Evolutionary conservation across 2,797 vertebrate genomes (phyloP).

Genomic region (Artibeus lituratus): DNA sequence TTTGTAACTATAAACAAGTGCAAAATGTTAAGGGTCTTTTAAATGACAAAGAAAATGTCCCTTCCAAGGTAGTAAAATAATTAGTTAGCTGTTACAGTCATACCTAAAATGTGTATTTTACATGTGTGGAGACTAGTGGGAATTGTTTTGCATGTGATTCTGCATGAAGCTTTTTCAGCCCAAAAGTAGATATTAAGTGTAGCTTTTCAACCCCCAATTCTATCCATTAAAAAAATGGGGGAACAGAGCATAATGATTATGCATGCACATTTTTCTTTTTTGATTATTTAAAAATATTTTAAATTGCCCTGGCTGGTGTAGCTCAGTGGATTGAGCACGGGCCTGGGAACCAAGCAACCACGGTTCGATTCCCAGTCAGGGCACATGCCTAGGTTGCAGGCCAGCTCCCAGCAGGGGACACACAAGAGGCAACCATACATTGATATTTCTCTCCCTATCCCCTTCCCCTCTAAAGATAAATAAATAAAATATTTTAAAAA

Average conservation of each 20-base stretch:
- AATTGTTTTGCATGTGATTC: slow-evolving; percentile 5
- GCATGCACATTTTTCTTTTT: background rate
- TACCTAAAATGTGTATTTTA: slow-evolving; percentile 8
- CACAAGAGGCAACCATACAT: too few species aligned
- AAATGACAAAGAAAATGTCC: slow-evolving; percentile 32
- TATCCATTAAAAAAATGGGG: background rate
- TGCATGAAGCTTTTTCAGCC: background rate
- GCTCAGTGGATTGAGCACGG: too few species aligned
- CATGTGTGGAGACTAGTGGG: background rate
- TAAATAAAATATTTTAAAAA: too few species aligned
- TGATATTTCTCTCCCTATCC: too few species aligned
- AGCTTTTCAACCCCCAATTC: background rate
- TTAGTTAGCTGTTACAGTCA: background rate
- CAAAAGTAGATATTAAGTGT: background rate
- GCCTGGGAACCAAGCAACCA: too few species aligned
- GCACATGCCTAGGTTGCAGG: too few species aligned
- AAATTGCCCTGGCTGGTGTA: too few species aligned
- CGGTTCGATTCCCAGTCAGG: too few species aligned
- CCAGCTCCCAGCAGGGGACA: too few species aligned
- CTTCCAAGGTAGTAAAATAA: background rate
- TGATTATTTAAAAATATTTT: background rate
- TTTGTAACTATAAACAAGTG: slow-evolving; percentile 20
- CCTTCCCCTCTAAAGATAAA: too few species aligned
- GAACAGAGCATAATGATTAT: background rate
- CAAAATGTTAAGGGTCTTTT: slow-evolving; percentile 3